These are phyloP conservation scores for Nibea coibor DNA, from an alignment of 2,113 vertebrate genomes.

Conservation along the genomic window DNA sequence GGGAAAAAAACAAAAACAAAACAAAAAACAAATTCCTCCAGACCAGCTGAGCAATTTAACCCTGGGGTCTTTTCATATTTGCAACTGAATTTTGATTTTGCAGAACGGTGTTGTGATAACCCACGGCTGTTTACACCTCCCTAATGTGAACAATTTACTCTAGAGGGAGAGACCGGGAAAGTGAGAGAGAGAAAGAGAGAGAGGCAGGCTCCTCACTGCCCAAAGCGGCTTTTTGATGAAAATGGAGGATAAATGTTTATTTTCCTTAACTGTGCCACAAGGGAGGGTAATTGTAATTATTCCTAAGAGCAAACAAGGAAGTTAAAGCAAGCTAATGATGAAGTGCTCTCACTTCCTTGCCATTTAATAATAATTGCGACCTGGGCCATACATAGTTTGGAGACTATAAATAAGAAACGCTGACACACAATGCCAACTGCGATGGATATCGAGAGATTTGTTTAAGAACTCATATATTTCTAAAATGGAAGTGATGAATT, in stretches of 20 bases:
- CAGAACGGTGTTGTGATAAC: constrained; percentile 10
- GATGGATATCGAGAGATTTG: not conserved
- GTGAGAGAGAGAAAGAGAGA: not conserved
- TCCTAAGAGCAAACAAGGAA: constrained; percentile 55
- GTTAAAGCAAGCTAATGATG: constrained; percentile 49
- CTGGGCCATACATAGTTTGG: constrained; percentile 11
- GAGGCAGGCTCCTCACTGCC: constrained; percentile 32
- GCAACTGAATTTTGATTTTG: constrained; percentile 8
- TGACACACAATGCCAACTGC: not conserved
- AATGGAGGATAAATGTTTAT: constrained; percentile 61
- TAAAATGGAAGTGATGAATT: not conserved
- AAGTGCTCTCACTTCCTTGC: constrained; percentile 27
- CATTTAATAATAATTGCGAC: constrained; percentile 40
- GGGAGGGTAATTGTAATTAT: constrained; percentile 64
- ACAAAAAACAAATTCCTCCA: not conserved
- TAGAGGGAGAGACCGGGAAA: not conserved
- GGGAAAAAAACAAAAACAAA: no score
- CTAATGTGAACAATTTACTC: constrained; percentile 30
- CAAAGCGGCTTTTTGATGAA: constrained; percentile 51
- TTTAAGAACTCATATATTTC: not conserved
- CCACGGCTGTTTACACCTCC: constrained; percentile 18
- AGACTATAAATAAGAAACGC: constrained; percentile 18
- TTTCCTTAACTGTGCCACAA: constrained; percentile 59
- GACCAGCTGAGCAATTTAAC: constrained; percentile 1
- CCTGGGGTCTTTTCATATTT: constrained; percentile 6